Percentiles rank a stretch among this genome's conserved stretches.
These are phyloP conservation scores for Ceramica pisi DNA, from an alignment of 2,888 invertebrate genomes.

Conservation along the genomic window DNA sequence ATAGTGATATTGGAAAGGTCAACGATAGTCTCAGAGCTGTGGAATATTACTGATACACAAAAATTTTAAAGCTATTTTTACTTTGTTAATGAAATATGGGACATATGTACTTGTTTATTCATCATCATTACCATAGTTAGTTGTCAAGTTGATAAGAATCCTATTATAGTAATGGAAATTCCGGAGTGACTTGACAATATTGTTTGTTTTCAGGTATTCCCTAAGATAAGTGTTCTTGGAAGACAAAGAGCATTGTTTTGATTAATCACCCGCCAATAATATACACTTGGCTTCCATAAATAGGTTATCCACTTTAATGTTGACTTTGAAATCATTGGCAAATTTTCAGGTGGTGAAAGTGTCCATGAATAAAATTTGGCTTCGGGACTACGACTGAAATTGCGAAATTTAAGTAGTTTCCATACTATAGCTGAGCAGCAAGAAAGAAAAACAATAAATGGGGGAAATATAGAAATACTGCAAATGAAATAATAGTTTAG, in stretches of 20 bases:
- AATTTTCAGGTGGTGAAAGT: not conserved
- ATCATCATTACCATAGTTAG: conserved; percentile 5
- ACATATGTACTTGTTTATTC: not conserved
- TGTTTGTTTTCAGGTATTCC: conserved; percentile 27
- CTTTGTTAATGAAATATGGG: not conserved
- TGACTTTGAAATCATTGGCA: not conserved
- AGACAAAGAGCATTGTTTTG: conserved; percentile 24
- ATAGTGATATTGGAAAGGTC: conserved; percentile 41
- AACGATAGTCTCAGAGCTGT: conserved; percentile 15
- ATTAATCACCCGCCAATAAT: conserved; percentile 30
- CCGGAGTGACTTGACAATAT: conserved; percentile 18
- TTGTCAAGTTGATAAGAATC: conserved; percentile 32
- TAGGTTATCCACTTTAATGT: not conserved
- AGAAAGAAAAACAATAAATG: not conserved
- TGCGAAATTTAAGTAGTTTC: not conserved
- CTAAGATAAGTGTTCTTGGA: conserved; percentile 28
- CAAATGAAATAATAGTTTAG: not conserved
- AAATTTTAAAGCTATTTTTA: not conserved
- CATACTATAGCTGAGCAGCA: not conserved
- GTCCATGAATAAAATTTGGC: not conserved
- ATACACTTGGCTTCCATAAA: not conserved
- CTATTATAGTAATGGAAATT: conserved; percentile 25
- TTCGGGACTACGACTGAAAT: not conserved
- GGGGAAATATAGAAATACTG: not conserved
- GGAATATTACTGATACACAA: conserved; percentile 29